A percentile compares a stretch with the other conserved stretches of the same genome.
Conservation (phyloP, 1,140 invertebrate genomes). For the Bicyclus anynana region DNA sequence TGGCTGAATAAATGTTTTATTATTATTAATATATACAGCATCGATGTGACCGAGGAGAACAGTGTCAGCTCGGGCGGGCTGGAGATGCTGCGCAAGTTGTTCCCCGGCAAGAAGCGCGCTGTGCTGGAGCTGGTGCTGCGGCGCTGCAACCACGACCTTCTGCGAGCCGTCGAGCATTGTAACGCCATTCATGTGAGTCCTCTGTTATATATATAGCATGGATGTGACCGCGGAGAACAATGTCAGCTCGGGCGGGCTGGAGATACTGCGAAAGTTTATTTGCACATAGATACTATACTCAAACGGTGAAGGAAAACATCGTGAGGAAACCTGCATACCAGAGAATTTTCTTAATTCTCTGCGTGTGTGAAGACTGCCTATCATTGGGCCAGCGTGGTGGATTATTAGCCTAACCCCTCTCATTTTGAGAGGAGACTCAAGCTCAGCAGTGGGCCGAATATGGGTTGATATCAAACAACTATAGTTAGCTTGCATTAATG, state of each 20-base stretch:
- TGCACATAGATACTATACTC: too few relatives aligned
- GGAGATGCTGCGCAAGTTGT: slow-evolving; percentile 90
- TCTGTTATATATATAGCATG: neutral
- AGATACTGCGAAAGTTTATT: slow-evolving; percentile 90
- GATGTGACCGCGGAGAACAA: slow-evolving; percentile 33
- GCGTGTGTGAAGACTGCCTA: too few relatives aligned
- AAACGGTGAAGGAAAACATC: too few relatives aligned
- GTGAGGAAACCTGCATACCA: too few relatives aligned
- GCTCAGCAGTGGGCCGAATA: too few relatives aligned
- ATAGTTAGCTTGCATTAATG: too few relatives aligned
- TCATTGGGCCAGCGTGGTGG: too few relatives aligned
- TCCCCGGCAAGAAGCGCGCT: slow-evolving; percentile 90
- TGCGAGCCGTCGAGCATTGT: slow-evolving; percentile 80
- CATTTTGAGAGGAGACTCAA: too few relatives aligned
- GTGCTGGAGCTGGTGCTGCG: slow-evolving; percentile 92
- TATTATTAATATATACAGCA: neutral
- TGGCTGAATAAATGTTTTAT: too few relatives aligned
- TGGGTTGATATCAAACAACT: too few relatives aligned
- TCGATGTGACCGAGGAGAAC: slow-evolving; percentile 30
- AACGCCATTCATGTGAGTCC: slow-evolving; percentile 62
- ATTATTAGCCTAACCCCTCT: too few relatives aligned
- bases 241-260: slow-evolving; percentile 78
- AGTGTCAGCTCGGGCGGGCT: slow-evolving; percentile 76
- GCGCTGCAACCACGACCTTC: slow-evolving; percentile 90
- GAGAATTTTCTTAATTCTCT: too few relatives aligned